These are phyloP conservation scores for Danio kyathit DNA, from an alignment of 2,797 vertebrate species.

Conservation along the genomic window DNA sequence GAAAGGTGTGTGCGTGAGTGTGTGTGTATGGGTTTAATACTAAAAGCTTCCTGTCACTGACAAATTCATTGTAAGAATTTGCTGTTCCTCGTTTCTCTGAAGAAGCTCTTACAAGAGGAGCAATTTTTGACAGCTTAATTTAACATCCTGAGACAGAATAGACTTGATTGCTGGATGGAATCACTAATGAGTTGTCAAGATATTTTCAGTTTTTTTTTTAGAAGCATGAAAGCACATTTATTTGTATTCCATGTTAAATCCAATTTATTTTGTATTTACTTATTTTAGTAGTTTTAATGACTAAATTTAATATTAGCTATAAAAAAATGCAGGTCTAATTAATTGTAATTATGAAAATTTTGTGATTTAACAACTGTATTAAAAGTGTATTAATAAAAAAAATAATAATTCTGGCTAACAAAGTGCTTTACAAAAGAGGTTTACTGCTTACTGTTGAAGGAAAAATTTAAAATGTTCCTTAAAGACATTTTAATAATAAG, in stretches of 20 bases:
- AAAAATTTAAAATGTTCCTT: too few species aligned
- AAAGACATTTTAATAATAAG: too few species aligned
- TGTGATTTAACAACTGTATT: too few species aligned
- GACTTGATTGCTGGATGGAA: conserved; percentile 18
- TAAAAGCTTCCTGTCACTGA: conserved; percentile 46
- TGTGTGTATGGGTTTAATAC: conserved; percentile 28
- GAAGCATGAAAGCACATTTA: not conserved
- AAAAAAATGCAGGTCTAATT: too few species aligned
- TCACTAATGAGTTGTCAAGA: conserved; percentile 35
- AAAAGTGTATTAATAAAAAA: too few species aligned
- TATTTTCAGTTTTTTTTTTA: not conserved
- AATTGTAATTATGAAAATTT: too few species aligned
- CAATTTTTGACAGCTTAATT: conserved; percentile 35
- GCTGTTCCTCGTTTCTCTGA: conserved; percentile 7
- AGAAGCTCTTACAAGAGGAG: conserved; percentile 38
- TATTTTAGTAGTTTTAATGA: too few species aligned
- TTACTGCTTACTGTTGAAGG: too few species aligned
- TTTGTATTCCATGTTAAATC: not conserved
- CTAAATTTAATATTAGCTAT: too few species aligned
- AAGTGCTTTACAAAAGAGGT: too few species aligned
- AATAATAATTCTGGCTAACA: too few species aligned
- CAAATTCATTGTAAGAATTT: conserved; percentile 16
- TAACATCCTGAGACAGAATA: conserved; percentile 42
- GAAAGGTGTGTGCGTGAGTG: conserved; percentile 10
- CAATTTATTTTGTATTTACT: too few species aligned